phyloP scores from a whole-genome alignment of 1,140 invertebrate genomes.

The Camponotus vicinus region DNA sequence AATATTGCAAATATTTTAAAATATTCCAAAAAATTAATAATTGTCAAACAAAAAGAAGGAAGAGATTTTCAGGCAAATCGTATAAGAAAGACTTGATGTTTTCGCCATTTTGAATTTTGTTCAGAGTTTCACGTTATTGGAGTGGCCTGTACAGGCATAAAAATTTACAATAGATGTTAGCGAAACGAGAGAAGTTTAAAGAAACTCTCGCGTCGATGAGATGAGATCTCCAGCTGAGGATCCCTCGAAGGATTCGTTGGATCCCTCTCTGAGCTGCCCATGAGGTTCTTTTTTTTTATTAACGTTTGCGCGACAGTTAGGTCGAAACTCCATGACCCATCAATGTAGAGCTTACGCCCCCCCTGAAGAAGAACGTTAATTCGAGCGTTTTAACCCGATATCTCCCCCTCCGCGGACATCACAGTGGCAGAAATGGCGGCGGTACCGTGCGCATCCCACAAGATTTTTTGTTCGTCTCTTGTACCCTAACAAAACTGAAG shows the following conservation, averaged over 20 bases:
- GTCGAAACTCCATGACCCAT: constrained; percentile 20
- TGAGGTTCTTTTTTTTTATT: constrained; percentile 75
- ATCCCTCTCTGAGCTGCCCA: constrained; percentile 9
- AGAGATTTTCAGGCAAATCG: too few relatives aligned
- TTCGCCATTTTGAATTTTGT: too few relatives aligned
- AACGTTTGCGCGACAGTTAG: constrained; percentile 31
- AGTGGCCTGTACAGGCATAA: background rate
- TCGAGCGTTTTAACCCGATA: constrained; percentile 35
- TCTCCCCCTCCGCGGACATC: background rate
- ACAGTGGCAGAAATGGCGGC: constrained; percentile 19
- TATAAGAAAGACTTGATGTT: too few relatives aligned
- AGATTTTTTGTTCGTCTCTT: constrained; percentile 13
- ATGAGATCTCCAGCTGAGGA: constrained; percentile 69
- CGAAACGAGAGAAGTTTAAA: background rate
- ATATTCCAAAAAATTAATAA: too few relatives aligned
- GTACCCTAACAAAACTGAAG: constrained; percentile 11
- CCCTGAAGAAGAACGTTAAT: constrained; percentile 55
- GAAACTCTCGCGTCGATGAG: background rate
- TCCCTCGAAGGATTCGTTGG: background rate
- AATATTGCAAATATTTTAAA: too few relatives aligned
- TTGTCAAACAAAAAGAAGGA: too few relatives aligned
- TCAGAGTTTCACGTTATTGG: background rate
- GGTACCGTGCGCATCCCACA: constrained; percentile 2
- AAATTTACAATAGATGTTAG: constrained; percentile 1
- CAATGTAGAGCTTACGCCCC: constrained; percentile 42